Evolutionary conservation across 1,140 invertebrate species (phyloP), one percentile per base, ranked within the genome.

Genomic region (Aricia agestis): DNA sequence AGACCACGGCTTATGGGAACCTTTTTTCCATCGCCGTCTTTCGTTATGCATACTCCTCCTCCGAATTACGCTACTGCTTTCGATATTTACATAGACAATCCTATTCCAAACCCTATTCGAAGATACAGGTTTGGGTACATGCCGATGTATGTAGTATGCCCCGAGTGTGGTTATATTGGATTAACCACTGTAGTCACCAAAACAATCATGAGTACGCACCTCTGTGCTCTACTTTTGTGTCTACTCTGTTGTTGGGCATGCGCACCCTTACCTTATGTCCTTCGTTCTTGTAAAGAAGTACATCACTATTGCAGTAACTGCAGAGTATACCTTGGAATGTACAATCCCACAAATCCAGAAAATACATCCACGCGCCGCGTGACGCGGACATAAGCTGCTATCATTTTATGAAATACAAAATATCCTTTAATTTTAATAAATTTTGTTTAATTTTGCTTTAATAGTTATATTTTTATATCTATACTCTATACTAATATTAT

Each of bases 271-370:
- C 87, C 89, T 0, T 91, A 91, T 57, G 70, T 91, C 11, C 73
- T 90, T 61, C 77, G 82, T 66, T 90, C 89, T 61, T 91, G 89
- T 75, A 91, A 91, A 72, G 84, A 90, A 68, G 89, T 91, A 1
- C 86, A 89, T 72, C 89, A 91, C 78, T 86, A 89, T 78, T 91
- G 89, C 72, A 79, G 83, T 71, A 88, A 88, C 77, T 91, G 89
- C 74, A 81, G 86, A 63, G 79, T 74, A 65, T 86, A 79, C 75
- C 78, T 91, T 17, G 87, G 89, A 31, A 85, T 86, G 80, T 90
- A 89, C 73, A 83, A 85, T 76, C 86, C 85, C 13, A 87, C 87
- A 45, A 90, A 84, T 69, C 80, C 83, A 36, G 83, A 90, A 71
- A 81, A 76, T 74, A 42, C 75, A 17, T 74, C 15, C 7, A 67